phyloP scores from a whole-genome alignment of 2,113 vertebrate species.

The Pontoporia blainvillei region DNA sequence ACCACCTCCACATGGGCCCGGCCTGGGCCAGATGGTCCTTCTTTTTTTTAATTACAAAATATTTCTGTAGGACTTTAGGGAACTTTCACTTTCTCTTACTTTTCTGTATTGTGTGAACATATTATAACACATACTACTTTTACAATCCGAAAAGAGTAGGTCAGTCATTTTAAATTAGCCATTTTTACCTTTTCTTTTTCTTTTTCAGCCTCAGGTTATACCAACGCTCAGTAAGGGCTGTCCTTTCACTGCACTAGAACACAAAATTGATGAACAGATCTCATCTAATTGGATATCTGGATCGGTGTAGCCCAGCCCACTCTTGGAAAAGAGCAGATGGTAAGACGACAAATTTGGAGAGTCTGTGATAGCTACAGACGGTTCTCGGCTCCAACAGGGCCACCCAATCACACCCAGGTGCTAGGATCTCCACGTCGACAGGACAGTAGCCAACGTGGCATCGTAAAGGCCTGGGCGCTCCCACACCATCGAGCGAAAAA shows the following conservation, averaged over 20 bases:
- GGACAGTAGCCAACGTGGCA: fast-evolving
- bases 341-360: not conserved
- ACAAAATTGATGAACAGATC: not conserved
- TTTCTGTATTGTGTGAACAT: not conserved
- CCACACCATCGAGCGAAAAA: not conserved
- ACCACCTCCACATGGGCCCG: too few species aligned
- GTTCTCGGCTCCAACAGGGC: not conserved
- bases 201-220: not conserved
- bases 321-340: not conserved
- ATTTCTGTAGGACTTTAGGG: not conserved
- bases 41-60: not conserved
- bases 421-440: not conserved
- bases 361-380: too few species aligned
- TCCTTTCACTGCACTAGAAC: not conserved
- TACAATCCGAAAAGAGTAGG: not conserved
- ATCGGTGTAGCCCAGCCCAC: not conserved
- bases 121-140: not conserved
- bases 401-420: fast-evolving
- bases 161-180: not conserved
- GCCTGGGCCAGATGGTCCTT: not conserved
- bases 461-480: fast-evolving
- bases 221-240: not conserved
- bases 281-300: not conserved
- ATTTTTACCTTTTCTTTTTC: not conserved
- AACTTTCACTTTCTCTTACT: not conserved